Base-by-base conservation (phyloP, 2,888 invertebrate species). In the Aphidoletes aphidimyza region DNA sequence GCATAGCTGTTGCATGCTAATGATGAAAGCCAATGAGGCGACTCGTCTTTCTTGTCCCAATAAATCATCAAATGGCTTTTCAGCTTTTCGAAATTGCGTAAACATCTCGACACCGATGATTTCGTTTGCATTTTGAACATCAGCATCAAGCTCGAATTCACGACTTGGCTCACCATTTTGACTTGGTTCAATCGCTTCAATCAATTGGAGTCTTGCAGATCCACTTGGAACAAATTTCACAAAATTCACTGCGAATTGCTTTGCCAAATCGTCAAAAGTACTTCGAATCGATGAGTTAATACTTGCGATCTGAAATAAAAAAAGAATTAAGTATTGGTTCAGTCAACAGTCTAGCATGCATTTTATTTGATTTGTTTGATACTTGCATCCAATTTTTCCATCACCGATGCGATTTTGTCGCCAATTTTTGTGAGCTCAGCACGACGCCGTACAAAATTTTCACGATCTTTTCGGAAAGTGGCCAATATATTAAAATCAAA, bases 1-100 rank as follows among this genome's bases (percentile, higher is more conserved):
- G 5, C n/a, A 37, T 37, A 81, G 22, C n/a, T 81, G 81, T 22
- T 81, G 81, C 22, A 81, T 37, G n/a, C 81, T 81, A n/a, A 81
- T 37, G 22, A 81, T 37, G n/a, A 37, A 37, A 22, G 22, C 8
- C 81, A 81, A n/a, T 9, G 37, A 17, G 19, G 37, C 81, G 14
- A 81, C 6, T 37, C 36, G 36, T 8, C 81, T 19, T n/a, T 81
- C 1, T 22, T n/a, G 22, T 0, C 37, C 37, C 34, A 37, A 81
- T 37, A 37, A 37, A 37, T 37, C 8, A 30, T 37, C n/a, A n/a
- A 81, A 37, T 37, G 2, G 39, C 5, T 81, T 22, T 37, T 81
- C 81, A 9, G 0, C 26, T 5, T 81, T n/a, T 6, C n/a, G 6
- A 30, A 69, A 69, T 69, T 30, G 26, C 0, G 69, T 30, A 9